Conservation (phyloP, 2,888 invertebrate genomes). For the Amaurobius ferox region DNA sequence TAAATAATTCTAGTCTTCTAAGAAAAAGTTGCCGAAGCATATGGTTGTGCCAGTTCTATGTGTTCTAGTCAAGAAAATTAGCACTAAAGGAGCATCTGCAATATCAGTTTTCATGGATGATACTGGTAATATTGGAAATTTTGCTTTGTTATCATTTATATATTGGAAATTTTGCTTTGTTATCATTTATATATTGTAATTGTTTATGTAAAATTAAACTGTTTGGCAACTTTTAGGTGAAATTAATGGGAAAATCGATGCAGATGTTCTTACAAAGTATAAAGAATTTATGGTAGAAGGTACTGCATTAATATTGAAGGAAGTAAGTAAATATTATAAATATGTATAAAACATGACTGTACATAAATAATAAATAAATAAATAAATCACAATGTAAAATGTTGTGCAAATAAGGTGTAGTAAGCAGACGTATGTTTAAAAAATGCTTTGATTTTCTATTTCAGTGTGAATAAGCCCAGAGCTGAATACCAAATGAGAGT, state of each 20-base stretch:
- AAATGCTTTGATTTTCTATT: no score
- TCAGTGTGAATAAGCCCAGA: no score
- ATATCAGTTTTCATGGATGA: constrained; percentile 43
- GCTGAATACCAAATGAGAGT: no score
- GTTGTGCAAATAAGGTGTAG: no score
- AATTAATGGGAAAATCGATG: constrained; percentile 47
- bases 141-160: no score
- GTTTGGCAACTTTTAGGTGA: constrained; percentile 23
- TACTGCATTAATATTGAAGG: constrained; percentile 42
- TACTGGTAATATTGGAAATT: constrained; percentile 50
- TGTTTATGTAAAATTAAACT: neutral
- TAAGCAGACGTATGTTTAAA: no score
- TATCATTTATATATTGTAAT: no score
- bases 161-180: no score
- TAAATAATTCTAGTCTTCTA: constrained; percentile 57
- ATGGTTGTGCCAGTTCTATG: constrained; percentile 53
- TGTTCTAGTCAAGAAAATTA: constrained; percentile 50
- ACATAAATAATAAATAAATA: no score
- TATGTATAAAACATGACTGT: no score
- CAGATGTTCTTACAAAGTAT: constrained; percentile 39
- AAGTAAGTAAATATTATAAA: no score
- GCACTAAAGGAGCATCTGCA: constrained; percentile 15
- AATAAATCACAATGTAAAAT: no score
- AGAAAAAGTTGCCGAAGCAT: constrained; percentile 63
- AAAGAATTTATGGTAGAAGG: constrained; percentile 21